phyloP scores from a whole-genome alignment of 53 echinoderm and acorn worm species.

The Crossaster papposus region DNA sequence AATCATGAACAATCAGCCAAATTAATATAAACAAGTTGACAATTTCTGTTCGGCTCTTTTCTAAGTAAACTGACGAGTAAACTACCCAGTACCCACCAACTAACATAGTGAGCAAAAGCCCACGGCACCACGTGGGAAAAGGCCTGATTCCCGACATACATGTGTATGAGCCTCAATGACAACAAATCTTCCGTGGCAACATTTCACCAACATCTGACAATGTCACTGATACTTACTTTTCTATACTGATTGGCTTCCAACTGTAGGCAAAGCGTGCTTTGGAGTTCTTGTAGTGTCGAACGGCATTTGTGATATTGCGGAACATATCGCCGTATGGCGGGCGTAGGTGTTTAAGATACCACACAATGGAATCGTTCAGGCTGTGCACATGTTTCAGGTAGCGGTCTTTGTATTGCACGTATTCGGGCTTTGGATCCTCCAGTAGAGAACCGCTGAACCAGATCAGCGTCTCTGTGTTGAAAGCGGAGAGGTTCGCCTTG shows the following conservation, averaged over 20 bases:
- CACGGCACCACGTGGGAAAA: too few relatives aligned
- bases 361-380: conserved; percentile 77
- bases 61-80: too few relatives aligned
- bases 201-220: too few relatives aligned
- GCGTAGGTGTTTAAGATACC: conserved; percentile 70
- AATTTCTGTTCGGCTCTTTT: too few relatives aligned
- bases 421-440: conserved; percentile 18
- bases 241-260: conserved; percentile 70
- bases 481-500: conserved; percentile 67
- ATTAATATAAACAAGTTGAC: too few relatives aligned
- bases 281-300: conserved; percentile 47
- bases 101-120: too few relatives aligned
- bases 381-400: conserved; percentile 49
- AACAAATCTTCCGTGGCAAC: too few relatives aligned
- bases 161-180: too few relatives aligned
- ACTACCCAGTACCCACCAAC: too few relatives aligned
- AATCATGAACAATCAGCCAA: too few relatives aligned
- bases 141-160: too few relatives aligned
- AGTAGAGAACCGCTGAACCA: conserved; percentile 57
- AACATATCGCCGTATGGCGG: conserved; percentile 14
- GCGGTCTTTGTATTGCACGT: conserved; percentile 18
- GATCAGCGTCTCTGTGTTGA: conserved; percentile 79
- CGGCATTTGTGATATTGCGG: conserved; percentile 58
- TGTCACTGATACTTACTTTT: conserved; percentile 52
- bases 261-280: conserved; percentile 73